Conservation (phyloP, 92 coral and sea anemone species). For the Chrysogorgia sp. region DNA sequence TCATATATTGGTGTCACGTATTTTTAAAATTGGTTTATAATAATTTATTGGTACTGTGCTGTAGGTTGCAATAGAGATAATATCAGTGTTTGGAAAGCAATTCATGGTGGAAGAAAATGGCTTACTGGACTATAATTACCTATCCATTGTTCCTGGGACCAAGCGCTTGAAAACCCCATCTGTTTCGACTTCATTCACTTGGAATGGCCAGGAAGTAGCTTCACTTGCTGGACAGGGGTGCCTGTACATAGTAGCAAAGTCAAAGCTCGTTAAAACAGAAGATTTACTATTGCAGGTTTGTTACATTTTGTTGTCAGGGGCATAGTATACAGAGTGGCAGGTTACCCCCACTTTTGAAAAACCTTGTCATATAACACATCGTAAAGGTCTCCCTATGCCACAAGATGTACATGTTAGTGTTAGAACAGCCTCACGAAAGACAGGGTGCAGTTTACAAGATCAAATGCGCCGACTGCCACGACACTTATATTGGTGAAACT, state of each 20-base stretch:
- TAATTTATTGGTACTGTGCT: neutral
- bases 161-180: slow-evolving; percentile 21
- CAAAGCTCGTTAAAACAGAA: slow-evolving; percentile 16
- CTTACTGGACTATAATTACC: slow-evolving; percentile 9
- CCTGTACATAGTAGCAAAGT: slow-evolving; percentile 12
- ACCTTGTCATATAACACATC: neutral
- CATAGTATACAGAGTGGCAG: too few relatives aligned
- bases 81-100: slow-evolving; percentile 7
- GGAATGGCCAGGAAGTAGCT: slow-evolving; percentile 32
- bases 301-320: neutral
- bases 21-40: slow-evolving; percentile 2
- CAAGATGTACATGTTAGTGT: too few relatives aligned
- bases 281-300: slow-evolving; percentile 18
- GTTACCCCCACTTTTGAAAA: neutral
- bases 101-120: slow-evolving; percentile 21
- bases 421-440: too few relatives aligned
- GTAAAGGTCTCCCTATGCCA: too few relatives aligned
- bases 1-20: neutral
- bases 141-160: slow-evolving; percentile 26
- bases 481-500: too few relatives aligned
- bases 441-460: too few relatives aligned
- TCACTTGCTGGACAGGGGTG: slow-evolving; percentile 38
- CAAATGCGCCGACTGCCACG: too few relatives aligned
- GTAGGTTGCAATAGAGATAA: slow-evolving; percentile 33
- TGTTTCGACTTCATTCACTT: slow-evolving; percentile 20